Base-by-base conservation (phyloP, 2,797 vertebrate genomes). In the Momotus momota region DNA sequence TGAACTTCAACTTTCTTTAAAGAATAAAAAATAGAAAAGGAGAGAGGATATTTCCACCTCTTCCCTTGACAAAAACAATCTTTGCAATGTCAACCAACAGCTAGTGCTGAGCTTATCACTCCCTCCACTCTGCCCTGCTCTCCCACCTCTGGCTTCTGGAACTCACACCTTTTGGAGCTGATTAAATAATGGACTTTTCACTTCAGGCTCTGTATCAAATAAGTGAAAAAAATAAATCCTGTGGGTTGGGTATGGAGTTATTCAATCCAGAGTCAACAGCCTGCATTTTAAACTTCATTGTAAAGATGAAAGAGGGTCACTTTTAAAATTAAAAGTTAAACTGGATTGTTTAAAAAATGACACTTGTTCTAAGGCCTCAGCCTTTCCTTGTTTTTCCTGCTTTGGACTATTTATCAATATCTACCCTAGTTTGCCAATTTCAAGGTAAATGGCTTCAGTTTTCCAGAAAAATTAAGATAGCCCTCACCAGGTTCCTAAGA, bases 81-180 rank as follows among this genome's bases (percentile, higher is more conserved):
- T 97, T 92, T 86, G 74, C 51, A 86, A 91, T 90, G 96, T 96
- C 95, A 96, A 46, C 48, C 60, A 90, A 93, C 96, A 97, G 92
- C 93, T 94, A 84, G 33, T 33, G 31, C 43, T 79, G 81, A 86
- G 83, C 88, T 97, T 97, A 96, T 97, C 96, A 70, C 26, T 88
- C 38, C 21, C 51, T 90, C 86, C 21, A 40, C 92, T 95, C 70
- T 79, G n/a, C 66, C 64, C 45, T 54, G 67, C 81, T 92, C 48
- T 88, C 58, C 90, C 95, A 77, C n/a, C 83, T 66, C 96, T 97
- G 96, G 93, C 90, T 96, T 96, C 94, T 96, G 94, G 93, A 96
- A 88, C 54, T 95, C 86, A 95, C 96, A 96, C 95, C 73, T 31
- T 83, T 66, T 66, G 40, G 73, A 96, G 91, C 66, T 92, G 94